Evolutionary conservation across 1,140 invertebrate species (phyloP).

Genomic region (Helicorthomorpha holstii): DNA sequence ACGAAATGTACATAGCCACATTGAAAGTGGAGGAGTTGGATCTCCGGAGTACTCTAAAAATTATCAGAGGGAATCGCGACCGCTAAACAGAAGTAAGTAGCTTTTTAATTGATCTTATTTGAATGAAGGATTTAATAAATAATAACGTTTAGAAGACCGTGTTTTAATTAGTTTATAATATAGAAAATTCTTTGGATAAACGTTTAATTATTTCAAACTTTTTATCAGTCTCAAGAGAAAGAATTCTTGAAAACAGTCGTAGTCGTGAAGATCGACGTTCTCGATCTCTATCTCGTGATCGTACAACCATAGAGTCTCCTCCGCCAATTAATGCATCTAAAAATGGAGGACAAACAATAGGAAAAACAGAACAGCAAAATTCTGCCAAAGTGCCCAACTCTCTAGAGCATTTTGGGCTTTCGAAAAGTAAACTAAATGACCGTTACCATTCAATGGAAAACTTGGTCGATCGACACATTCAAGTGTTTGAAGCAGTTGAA

Average conservation of each 20-base stretch:
- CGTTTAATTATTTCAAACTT: too few species aligned
- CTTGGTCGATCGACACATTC: slow-evolving; percentile 24
- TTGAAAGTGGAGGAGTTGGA: too few species aligned
- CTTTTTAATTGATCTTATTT: too few species aligned
- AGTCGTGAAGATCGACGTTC: background rate
- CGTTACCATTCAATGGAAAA: slow-evolving; percentile 64
- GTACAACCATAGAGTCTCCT: background rate
- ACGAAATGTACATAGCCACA: too few species aligned
- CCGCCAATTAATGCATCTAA: background rate
- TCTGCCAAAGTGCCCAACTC: background rate
- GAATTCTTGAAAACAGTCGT: background rate
- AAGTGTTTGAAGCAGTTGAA: slow-evolving; percentile 12
- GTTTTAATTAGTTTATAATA: too few species aligned
- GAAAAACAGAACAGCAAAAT: background rate
- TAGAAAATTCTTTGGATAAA: too few species aligned
- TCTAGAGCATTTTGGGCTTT: slow-evolving; percentile 47
- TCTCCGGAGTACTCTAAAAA: too few species aligned
- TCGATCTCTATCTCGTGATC: background rate
- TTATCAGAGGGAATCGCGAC: too few species aligned
- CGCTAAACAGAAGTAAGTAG: too few species aligned
- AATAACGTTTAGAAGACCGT: too few species aligned
- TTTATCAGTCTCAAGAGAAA: background rate
- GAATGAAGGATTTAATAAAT: too few species aligned
- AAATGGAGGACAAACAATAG: background rate
- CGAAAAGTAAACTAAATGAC: slow-evolving; percentile 65